Conservation (phyloP, 2,113 vertebrate genomes). For the Triplophysa dalaica region DNA sequence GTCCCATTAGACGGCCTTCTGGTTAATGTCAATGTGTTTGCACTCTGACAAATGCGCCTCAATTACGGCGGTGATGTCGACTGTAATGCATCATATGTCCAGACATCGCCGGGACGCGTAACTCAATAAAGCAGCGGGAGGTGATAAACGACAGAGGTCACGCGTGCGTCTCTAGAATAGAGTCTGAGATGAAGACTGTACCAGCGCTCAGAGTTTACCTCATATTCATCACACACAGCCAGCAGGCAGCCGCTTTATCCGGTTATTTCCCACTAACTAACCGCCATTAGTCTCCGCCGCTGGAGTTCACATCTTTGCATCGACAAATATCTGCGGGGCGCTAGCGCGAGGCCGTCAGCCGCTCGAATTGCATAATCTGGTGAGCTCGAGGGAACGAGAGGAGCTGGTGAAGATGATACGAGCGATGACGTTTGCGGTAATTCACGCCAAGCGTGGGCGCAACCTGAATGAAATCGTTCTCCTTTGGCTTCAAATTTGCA, state of each 20-base stretch:
- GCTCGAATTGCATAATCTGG: conserved; percentile 21
- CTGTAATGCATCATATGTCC: conserved; percentile 30
- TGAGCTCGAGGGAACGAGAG: not conserved
- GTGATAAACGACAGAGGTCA: conserved; percentile 42
- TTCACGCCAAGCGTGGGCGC: not conserved
- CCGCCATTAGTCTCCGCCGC: conserved; percentile 51
- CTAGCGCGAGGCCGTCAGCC: not conserved
- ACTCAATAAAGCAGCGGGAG: conserved; percentile 20
- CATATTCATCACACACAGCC: conserved; percentile 46
- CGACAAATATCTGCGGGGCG: conserved; percentile 41
- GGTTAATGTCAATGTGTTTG: conserved; percentile 31
- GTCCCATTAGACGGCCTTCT: conserved; percentile 37
- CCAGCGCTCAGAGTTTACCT: not conserved
- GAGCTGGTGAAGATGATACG: not conserved
- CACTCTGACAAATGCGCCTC: conserved; percentile 40
- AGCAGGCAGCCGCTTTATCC: conserved; percentile 36
- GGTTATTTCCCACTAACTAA: conserved; percentile 56
- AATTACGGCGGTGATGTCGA: conserved; percentile 29
- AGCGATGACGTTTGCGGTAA: not conserved
- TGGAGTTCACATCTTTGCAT: conserved; percentile 37
- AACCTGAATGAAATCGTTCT: conserved; percentile 41
- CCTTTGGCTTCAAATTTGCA: conserved; percentile 43
- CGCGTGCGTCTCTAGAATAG: conserved; percentile 18
- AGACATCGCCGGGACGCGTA: conserved; percentile 27
- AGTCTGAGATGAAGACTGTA: conserved; percentile 34